Conservation (phyloP, 2,113 vertebrate genomes). For the Mastomys natalensis region DNA sequence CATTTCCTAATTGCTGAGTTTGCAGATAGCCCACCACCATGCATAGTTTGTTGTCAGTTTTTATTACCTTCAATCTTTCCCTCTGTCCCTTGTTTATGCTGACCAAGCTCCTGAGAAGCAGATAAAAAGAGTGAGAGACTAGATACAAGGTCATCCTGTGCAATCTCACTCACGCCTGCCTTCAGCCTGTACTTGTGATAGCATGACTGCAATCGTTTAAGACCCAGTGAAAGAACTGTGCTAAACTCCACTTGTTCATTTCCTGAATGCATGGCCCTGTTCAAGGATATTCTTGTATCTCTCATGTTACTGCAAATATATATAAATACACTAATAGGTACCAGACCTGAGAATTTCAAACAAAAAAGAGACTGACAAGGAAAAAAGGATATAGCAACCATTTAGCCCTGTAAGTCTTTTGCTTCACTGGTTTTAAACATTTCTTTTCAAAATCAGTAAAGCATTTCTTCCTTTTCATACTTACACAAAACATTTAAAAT, state of each 20-base stretch:
- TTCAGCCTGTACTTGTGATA: conserved; percentile 33
- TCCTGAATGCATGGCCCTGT: not conserved
- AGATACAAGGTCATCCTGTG: not conserved
- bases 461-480: not conserved
- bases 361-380: not conserved
- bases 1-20: not conserved
- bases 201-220: not conserved
- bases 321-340: not conserved
- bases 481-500: not conserved
- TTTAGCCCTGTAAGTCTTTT: not conserved
- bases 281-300: not conserved
- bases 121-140: not conserved
- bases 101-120: not conserved
- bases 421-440: conserved; percentile 31
- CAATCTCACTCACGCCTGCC: not conserved
- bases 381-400: not conserved
- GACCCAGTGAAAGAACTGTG: not conserved
- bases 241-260: not conserved
- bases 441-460: conserved; percentile 42
- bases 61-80: not conserved
- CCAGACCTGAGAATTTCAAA: not conserved
- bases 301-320: not conserved
- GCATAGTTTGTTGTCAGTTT: not conserved
- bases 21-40: not conserved
- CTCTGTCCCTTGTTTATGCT: not conserved